These are phyloP conservation scores for Laupala kohalensis DNA, from an alignment of 1,140 invertebrate species.

Conservation along the genomic window DNA sequence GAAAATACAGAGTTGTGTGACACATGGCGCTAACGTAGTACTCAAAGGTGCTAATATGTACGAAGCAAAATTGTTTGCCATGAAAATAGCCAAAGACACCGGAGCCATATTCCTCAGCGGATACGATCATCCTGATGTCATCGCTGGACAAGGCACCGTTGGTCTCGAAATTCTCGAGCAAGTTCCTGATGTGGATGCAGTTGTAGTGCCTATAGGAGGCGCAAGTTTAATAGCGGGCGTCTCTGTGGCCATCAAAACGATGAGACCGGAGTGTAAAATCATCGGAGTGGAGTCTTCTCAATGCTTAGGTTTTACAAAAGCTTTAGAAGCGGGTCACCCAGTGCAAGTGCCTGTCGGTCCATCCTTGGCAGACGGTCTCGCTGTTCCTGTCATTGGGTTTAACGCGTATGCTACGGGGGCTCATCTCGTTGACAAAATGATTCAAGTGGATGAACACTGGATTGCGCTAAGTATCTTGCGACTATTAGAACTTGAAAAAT, in stretches of 20 bases:
- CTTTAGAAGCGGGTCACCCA: conserved; percentile 57
- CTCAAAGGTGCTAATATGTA: conserved; percentile 34
- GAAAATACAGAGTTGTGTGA: conserved; percentile 36
- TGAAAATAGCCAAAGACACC: conserved; percentile 26
- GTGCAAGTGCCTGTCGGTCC: conserved; percentile 51
- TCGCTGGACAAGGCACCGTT: conserved; percentile 86
- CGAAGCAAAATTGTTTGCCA: conserved; percentile 28
- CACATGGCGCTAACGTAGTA: conserved; percentile 36
- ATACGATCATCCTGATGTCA: conserved; percentile 85
- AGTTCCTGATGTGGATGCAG: conserved; percentile 57
- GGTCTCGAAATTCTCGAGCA: conserved; percentile 85
- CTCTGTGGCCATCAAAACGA: conserved; percentile 71
- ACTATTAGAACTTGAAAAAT: conserved; percentile 79
- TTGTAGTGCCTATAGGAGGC: conserved; percentile 77
- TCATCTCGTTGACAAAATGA: conserved; percentile 68
- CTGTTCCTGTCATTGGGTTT: conserved; percentile 76
- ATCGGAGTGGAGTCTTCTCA: conserved; percentile 81
- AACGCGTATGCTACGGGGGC: conserved; percentile 73
- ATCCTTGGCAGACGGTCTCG: conserved; percentile 81
- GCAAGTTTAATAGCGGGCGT: conserved; percentile 80
- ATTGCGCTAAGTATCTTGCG: conserved; percentile 80
- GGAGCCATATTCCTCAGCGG: conserved; percentile 37
- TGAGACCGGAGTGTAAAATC: conserved; percentile 46
- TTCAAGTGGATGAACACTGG: conserved; percentile 69
- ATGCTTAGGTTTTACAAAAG: conserved; percentile 68